Percentiles rank a stretch among this genome's conserved stretches.
Conservation (phyloP, 2,797 vertebrate species). For the Mus spretus region DNA sequence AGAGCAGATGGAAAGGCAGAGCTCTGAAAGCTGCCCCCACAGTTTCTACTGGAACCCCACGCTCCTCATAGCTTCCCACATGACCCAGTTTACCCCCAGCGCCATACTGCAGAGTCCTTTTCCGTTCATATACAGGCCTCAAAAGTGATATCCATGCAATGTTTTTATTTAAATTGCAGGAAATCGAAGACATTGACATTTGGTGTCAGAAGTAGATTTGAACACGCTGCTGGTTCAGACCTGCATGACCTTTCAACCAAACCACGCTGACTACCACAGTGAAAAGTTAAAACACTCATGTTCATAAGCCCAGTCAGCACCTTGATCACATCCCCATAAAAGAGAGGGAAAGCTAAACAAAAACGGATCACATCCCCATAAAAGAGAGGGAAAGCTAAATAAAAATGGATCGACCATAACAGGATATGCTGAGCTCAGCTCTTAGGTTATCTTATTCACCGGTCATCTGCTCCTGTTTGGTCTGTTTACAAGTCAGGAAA, state of each 20-base stretch:
- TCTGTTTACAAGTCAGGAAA: constrained; percentile 79
- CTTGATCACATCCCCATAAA: neutral
- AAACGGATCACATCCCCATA: neutral
- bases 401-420: constrained; percentile 63
- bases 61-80: neutral
- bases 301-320: neutral
- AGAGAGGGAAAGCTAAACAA: neutral
- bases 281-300: neutral
- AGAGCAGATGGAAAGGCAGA: neutral
- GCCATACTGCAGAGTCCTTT: neutral
- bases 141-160: neutral
- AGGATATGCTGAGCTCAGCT: constrained; percentile 61
- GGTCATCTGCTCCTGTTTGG: neutral
- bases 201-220: constrained; percentile 16
- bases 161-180: constrained; percentile 31
- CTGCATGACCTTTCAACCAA: neutral
- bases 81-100: neutral
- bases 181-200: neutral
- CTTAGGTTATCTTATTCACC: neutral
- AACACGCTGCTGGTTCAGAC: neutral
- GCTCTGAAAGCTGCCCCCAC: neutral
- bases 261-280: neutral
- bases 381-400: neutral
- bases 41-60: neutral
- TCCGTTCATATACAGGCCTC: neutral